These are phyloP conservation scores for Drosophila anomalata DNA, from an alignment of 2,888 invertebrate genomes.

Conservation along the genomic window DNA sequence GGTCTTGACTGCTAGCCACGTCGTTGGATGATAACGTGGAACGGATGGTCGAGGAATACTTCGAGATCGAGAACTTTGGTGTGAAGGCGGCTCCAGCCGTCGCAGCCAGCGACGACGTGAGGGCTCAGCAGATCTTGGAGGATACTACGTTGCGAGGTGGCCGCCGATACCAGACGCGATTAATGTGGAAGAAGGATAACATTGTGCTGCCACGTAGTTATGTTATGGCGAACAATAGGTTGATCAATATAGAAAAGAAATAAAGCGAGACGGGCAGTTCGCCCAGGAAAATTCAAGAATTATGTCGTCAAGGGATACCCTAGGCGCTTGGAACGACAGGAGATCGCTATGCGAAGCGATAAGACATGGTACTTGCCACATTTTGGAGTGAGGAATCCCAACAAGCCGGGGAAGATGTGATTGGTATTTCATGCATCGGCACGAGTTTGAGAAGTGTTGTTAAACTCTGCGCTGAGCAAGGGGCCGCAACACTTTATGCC, in stretches of 20 bases:
- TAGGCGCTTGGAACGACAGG: neutral
- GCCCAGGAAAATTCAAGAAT: neutral
- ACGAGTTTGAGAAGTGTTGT: too few relatives aligned
- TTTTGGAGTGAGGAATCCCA: too few relatives aligned
- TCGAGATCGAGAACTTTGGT: too few relatives aligned
- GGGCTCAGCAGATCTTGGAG: too few relatives aligned
- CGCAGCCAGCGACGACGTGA: too few relatives aligned
- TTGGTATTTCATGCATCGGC: too few relatives aligned
- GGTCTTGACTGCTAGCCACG: neutral
- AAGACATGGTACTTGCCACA: too few relatives aligned
- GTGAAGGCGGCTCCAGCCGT: too few relatives aligned
- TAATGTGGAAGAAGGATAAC: slow-evolving; percentile 2
- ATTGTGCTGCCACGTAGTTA: neutral
- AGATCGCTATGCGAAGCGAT: too few relatives aligned
- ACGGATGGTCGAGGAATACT: neutral
- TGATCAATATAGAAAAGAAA: slow-evolving; percentile 6
- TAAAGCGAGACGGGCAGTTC: neutral
- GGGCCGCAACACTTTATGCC: too few relatives aligned
- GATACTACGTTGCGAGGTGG: slow-evolving; percentile 17
- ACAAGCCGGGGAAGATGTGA: too few relatives aligned
- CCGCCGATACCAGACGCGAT: slow-evolving; percentile 6
- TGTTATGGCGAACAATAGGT: neutral
- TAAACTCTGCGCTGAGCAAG: too few relatives aligned
- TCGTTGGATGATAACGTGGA: neutral
- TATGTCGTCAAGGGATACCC: neutral